Evolutionary conservation across 2,113 vertebrate genomes (phyloP), one percentile per base, ranked within the genome.

Genomic region (Athene cunicularia): DNA sequence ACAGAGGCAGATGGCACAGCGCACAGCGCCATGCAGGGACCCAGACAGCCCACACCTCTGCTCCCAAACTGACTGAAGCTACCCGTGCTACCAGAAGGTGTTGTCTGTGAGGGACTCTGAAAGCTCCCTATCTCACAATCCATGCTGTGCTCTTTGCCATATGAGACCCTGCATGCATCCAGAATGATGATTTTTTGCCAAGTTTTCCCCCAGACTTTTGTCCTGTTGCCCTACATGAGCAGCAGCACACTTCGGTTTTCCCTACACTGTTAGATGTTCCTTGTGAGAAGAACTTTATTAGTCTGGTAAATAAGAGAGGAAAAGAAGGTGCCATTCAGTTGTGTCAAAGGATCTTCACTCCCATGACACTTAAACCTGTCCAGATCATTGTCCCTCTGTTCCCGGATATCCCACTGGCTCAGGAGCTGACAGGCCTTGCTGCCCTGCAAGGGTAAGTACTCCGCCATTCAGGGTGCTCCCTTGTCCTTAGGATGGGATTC

Each of bases 31-130:
- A 14, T 1, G 5, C 7, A 73, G 41, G 37, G n/a, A 41, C 5
- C 5, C 0, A 2, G 56, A 17, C 43, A 83, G 39, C 45, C 33
- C n/a, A 37, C 27, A 21, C 11, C 50, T 43, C 1, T 0, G 28
- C 22, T 68, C 55, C 22, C 67, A 89, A 58, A 47, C 50, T 16
- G 32, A 59, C 35, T 37, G 68, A 62, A 76, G 41, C 23, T 68
- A 33, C 16, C 33, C 28, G 6, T 24, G 13, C 50, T 45, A 76
- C 58, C 35, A 66, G 33, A 37, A 28, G 18, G 55, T 26, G 24
- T 30, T 43, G 67, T 83, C 63, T 64, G 28, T 2, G 4, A 11
- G 19, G 11, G 2, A 32, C n/a, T 72, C 56, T 39, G 15, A 80
- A 74, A 84, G 43, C 58, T 24, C 7, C 17, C 45, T 23, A n/a